Conservation (phyloP, 2,888 invertebrate species). For the Cartodere bifasciata region DNA sequence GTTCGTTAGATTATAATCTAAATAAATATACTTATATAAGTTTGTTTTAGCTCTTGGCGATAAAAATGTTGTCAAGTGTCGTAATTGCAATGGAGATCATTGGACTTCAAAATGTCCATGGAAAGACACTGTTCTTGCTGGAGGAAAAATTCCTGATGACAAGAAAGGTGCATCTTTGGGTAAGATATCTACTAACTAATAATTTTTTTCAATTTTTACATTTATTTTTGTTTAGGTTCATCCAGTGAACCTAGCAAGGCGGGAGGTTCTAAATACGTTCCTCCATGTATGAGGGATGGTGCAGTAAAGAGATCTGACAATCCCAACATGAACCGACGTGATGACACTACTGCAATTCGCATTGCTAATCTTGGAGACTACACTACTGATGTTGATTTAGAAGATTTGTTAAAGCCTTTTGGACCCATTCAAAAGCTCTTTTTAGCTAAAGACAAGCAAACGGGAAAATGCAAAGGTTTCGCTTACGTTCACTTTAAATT, state of each 20-base stretch:
- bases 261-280: constrained; percentile 63
- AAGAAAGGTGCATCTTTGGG: constrained; percentile 32
- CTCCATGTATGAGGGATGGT: constrained; percentile 81
- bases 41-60: constrained; percentile 32
- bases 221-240: constrained; percentile 3
- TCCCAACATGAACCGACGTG: constrained; percentile 52
- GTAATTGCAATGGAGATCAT: constrained; percentile 90
- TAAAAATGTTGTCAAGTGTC: constrained; percentile 70
- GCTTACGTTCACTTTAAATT: constrained; percentile 96
- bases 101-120: constrained; percentile 98
- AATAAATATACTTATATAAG: neutral
- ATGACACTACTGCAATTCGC: constrained; percentile 84
- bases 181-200: neutral
- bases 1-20: constrained; percentile 1
- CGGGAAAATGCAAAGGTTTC: constrained; percentile 88
- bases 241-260: constrained; percentile 23
- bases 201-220: neutral
- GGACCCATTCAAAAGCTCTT: constrained; percentile 89
- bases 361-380: constrained; percentile 96
- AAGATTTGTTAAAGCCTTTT: constrained; percentile 88
- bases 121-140: constrained; percentile 76
- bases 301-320: constrained; percentile 58
- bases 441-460: constrained; percentile 85
- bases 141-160: constrained; percentile 46
- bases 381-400: constrained; percentile 87